Conservation (phyloP, 2,113 vertebrate species). For the Actenoides hombroni region DNA sequence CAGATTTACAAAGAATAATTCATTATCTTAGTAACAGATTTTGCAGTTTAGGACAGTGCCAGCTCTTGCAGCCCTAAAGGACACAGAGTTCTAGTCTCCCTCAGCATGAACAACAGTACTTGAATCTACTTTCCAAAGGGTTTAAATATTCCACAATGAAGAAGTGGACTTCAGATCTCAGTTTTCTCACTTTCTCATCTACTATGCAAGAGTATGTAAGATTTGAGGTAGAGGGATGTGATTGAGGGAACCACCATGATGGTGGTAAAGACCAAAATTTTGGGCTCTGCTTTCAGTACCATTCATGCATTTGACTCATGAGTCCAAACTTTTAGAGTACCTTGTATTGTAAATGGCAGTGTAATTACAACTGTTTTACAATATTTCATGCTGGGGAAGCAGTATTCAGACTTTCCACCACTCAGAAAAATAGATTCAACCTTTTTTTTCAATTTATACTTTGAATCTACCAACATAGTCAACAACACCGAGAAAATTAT, state of each 20-base stretch:
- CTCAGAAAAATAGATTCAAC: background rate
- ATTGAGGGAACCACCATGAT: background rate
- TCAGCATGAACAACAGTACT: background rate
- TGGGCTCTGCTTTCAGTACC: background rate
- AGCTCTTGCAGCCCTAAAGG: background rate
- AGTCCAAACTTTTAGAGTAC: background rate
- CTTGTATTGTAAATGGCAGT: background rate
- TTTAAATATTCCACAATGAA: background rate
- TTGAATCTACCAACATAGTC: background rate
- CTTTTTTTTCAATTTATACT: background rate
- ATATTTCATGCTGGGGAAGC: background rate
- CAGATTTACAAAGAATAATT: background rate
- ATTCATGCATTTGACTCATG: fast-evolving
- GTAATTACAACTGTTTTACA: background rate
- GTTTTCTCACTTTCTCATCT: background rate
- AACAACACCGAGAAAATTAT: background rate
- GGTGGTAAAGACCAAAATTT: background rate
- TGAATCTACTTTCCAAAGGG: background rate
- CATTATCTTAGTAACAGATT: background rate
- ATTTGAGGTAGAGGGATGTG: too few relatives aligned
- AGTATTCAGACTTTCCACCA: background rate
- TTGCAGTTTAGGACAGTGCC: background rate
- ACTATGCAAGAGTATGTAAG: background rate
- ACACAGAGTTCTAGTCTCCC: background rate
- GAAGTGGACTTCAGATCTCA: background rate